Evolutionary conservation across 2,797 vertebrate genomes (phyloP).

Genomic region (Rachycentron canadum): DNA sequence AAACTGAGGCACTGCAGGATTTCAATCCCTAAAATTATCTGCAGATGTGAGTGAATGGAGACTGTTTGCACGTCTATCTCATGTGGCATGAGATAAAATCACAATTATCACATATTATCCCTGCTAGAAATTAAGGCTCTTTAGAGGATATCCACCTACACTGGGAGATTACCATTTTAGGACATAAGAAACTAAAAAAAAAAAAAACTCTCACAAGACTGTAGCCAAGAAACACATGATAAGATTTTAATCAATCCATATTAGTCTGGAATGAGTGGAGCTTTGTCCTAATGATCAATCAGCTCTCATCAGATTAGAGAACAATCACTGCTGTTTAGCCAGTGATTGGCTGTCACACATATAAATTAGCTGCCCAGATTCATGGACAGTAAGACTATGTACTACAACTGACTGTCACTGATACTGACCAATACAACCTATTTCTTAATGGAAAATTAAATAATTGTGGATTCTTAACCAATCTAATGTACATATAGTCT

Average conservation of each 20-base stretch:
- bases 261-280: not conserved
- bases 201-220: not conserved
- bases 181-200: not conserved
- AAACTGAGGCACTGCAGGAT: slow-evolving; percentile 58
- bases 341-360: slow-evolving; percentile 23
- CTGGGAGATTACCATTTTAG: not conserved
- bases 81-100: not conserved
- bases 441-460: not conserved
- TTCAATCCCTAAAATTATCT: slow-evolving; percentile 3
- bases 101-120: not conserved
- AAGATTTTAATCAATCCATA: slow-evolving; percentile 22
- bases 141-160: not conserved
- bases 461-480: too few species aligned
- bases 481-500: too few species aligned
- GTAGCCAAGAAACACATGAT: slow-evolving; percentile 10
- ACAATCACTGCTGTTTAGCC: slow-evolving; percentile 29
- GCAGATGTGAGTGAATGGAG: slow-evolving; percentile 32
- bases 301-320: slow-evolving; percentile 47
- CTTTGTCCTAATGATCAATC: slow-evolving; percentile 40
- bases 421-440: not conserved
- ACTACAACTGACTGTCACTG: not conserved
- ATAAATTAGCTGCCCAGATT: not conserved
- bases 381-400: slow-evolving; percentile 1
- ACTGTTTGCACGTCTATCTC: not conserved
- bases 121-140: not conserved